Base-by-base conservation (phyloP, 2,113 vertebrate species). In the Piaya cayana region DNA sequence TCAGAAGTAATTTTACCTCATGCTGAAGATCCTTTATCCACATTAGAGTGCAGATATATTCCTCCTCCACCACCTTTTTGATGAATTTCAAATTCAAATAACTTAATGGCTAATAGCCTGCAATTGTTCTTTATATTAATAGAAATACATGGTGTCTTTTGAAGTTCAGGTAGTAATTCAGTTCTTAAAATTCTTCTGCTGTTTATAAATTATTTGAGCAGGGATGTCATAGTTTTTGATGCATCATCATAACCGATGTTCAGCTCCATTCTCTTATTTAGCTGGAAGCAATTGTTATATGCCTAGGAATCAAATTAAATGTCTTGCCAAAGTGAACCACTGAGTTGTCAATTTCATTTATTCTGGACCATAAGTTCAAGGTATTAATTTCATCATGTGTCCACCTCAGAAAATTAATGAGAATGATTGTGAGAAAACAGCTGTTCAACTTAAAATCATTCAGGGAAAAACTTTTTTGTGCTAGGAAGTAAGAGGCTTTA, bases 11-110 rank as follows among this genome's bases (percentile, higher is more conserved):
- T 71, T 92, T 94, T 85, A 85, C 75, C 52, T 94, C 81, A 55
- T 70, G 65, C 18, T 68, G 88, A 97, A 85, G 84, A 92, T 82
- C 70, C 67, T 91, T 94, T 68, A 94, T 88, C 67, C 82, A 72
- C 92, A 96, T 97, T 97, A 96, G 86, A 96, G 93, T 97, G 96
- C 92, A 95, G 96, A 97, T 97, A 80, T 97, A 97, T 97, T 97
- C 97, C 97, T 94, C 97, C 97, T 91, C 94, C 96, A 96, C 92
- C 90, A 95, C 93, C 90, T 95, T 92, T 96, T 70, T 95, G 88
- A 97, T 96, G 75, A 94, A 96, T 96, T 96, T 95, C 92, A 93
- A 97, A 96, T 97, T 97, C 93, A 90, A 92, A 95, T 92, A 96
- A 85, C 81, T 80, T 86, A 97, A 95, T 1, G 32, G 86, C 92